Evolutionary conservation across 2,888 invertebrate species (phyloP).

Genomic region (Brachyptera risi): DNA sequence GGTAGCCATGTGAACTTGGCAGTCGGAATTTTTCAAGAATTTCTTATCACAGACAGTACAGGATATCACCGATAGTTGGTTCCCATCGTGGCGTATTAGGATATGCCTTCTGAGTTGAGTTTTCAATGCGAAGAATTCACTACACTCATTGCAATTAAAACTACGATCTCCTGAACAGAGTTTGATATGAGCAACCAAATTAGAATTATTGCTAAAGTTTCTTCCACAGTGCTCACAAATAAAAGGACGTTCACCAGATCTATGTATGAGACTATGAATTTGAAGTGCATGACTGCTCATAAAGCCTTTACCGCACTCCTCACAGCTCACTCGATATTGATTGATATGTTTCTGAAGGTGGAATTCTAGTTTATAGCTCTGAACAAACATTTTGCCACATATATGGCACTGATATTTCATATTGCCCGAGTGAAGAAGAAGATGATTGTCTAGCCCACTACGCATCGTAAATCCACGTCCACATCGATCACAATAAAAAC

Average conservation of each 20-base stretch:
- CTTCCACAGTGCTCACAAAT: slow-evolving; percentile 33
- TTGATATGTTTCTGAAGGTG: slow-evolving; percentile 31
- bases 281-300: slow-evolving; percentile 27
- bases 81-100: slow-evolving; percentile 25
- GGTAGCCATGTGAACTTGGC: slow-evolving; percentile 29
- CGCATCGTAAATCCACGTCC: slow-evolving; percentile 35
- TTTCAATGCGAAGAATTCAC: slow-evolving; percentile 28
- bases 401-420: slow-evolving; percentile 32
- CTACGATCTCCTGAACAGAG: slow-evolving; percentile 29
- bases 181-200: slow-evolving; percentile 28
- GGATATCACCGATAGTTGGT: slow-evolving; percentile 21
- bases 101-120: slow-evolving; percentile 26
- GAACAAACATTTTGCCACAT: slow-evolving; percentile 33
- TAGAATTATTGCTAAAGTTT: slow-evolving; percentile 27
- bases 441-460: slow-evolving; percentile 30
- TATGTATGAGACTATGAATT: slow-evolving; percentile 30
- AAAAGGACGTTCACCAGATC: slow-evolving; percentile 30
- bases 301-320: slow-evolving; percentile 31
- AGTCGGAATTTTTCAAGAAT: slow-evolving; percentile 31
- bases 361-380: slow-evolving; percentile 29
- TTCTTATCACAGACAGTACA: slow-evolving; percentile 32
- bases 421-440: slow-evolving; percentile 23
- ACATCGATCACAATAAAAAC: slow-evolving; percentile 38
- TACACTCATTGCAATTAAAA: slow-evolving; percentile 29
- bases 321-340: slow-evolving; percentile 29